A percentile compares a stretch with the other conserved stretches of the same genome.
Evolutionary conservation across 2,797 vertebrate genomes (phyloP).

Genomic region (Sciaenops ocellatus): DNA sequence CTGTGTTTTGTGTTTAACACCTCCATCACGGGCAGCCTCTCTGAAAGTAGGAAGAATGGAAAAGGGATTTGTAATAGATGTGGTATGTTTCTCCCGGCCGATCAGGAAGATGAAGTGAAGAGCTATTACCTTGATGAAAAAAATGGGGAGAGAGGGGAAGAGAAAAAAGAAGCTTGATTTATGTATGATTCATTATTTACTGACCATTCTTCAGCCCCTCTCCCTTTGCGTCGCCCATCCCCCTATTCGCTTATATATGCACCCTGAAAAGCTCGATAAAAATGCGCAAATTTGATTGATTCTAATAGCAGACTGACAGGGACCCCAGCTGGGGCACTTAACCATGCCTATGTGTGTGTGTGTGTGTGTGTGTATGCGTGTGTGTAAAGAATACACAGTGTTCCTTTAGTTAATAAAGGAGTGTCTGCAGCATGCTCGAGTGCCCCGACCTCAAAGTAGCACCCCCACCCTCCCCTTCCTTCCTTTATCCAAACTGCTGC

Average conservation of each 20-base stretch:
- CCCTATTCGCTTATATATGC: slow-evolving; percentile 49
- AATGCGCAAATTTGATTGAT: slow-evolving; percentile 88
- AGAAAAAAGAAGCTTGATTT: slow-evolving; percentile 76
- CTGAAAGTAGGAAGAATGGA: slow-evolving; percentile 9
- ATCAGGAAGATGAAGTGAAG: slow-evolving; percentile 58
- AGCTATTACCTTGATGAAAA: slow-evolving; percentile 84
- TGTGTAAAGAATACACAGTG: slow-evolving; percentile 39
- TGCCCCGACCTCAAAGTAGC: slow-evolving; percentile 49
- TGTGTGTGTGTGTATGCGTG: slow-evolving; percentile 45
- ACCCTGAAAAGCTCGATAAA: slow-evolving; percentile 82
- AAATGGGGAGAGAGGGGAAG: slow-evolving; percentile 30
- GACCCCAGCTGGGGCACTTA: slow-evolving; percentile 85
- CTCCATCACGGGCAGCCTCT: background rate
- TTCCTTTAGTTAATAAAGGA: slow-evolving; percentile 76
- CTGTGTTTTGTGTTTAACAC: slow-evolving; percentile 20
- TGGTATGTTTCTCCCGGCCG: slow-evolving; percentile 40
- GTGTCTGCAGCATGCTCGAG: slow-evolving; percentile 65
- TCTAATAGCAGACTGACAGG: slow-evolving; percentile 84
- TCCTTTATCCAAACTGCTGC: slow-evolving; percentile 43
- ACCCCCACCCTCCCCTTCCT: slow-evolving; percentile 16
- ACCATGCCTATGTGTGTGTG: slow-evolving; percentile 47
- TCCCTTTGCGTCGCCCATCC: slow-evolving; percentile 29
- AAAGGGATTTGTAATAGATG: slow-evolving; percentile 24
- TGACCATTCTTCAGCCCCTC: slow-evolving; percentile 71
- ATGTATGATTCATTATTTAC: slow-evolving; percentile 88